Evolutionary conservation across 2,888 invertebrate species (phyloP), one percentile per base, ranked within the genome.

Genomic region (Stegophylla sp.): DNA sequence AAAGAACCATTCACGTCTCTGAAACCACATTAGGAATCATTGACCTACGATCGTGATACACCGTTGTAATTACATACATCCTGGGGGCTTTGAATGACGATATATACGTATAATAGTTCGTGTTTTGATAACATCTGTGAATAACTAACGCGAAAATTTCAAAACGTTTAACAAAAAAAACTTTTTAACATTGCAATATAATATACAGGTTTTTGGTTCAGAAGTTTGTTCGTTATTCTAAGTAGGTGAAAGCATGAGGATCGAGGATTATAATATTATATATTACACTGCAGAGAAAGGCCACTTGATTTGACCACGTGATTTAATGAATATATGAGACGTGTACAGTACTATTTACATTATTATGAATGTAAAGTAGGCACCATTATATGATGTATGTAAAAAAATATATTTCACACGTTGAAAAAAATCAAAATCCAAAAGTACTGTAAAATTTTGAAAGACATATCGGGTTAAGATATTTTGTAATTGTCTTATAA

Each of bases 1-100:
- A 53, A 63, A 34, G 51, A 53, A 45, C 43, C 59, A 23, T 71
- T 34, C 79, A 71, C 26, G 69, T 79, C 7, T 69, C 41, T 48
- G 7, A 15, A 69, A 79, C 67, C 69, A 51, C 79, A 69, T 71
- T 79, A 79, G 71, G 79, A 79, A 79, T 61, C 79, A 71, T 79
- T 79, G 79, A 79, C 79, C 79, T 61, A 34, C 71, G 79, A 79
- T 79, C 79, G 79, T 79, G 71, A 45, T 61, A 69, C 61, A 69
- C 69, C 79, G 79, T 67, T 59, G 71, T 79, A 79, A 79, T 71
- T 79, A 79, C 45, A 59, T 56, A 77, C 77, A 69, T 77, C 77
- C 77, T 77, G 74, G 34, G n/a, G 74, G 74, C 74, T 63, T 26
- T 69, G 28, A 74, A 63, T 34, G 48, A 48, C 59, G 20, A 28